Conservation (phyloP, 2,888 invertebrate genomes). For the Caenorhabditis becei region DNA sequence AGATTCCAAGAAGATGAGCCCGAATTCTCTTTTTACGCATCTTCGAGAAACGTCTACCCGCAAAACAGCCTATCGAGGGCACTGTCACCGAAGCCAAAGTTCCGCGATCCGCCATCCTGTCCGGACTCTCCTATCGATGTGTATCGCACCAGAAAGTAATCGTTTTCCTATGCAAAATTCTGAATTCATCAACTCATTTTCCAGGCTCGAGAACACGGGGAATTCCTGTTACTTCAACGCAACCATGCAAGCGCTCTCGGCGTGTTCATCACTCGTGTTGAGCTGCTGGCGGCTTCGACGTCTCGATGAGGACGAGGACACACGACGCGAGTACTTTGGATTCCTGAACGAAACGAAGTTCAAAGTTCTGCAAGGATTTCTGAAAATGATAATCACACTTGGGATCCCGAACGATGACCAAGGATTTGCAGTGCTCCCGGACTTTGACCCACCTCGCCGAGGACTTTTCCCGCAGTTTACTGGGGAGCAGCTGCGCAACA, state of each 20-base stretch:
- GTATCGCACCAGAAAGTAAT: neutral
- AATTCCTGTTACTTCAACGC: constrained; percentile 45
- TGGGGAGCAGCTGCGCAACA: neutral
- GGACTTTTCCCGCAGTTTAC: too few relatives aligned
- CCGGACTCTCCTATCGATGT: too few relatives aligned
- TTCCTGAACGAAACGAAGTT: neutral
- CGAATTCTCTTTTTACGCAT: too few relatives aligned
- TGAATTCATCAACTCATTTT: neutral
- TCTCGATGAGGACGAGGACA: neutral
- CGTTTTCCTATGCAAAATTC: neutral
- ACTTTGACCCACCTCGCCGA: too few relatives aligned
- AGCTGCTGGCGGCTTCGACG: neutral
- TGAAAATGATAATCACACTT: neutral
- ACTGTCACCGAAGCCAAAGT: too few relatives aligned
- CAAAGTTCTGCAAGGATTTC: neutral
- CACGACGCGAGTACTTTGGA: too few relatives aligned
- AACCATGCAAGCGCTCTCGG: constrained; percentile 29
- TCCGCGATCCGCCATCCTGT: too few relatives aligned
- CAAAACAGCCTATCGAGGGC: too few relatives aligned
- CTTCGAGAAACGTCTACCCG: too few relatives aligned
- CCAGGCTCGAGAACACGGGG: constrained; percentile 20
- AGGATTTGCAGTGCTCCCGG: too few relatives aligned
- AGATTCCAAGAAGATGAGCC: too few relatives aligned
- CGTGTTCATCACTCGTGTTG: neutral
- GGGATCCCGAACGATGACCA: too few relatives aligned